phyloP scores from a whole-genome alignment of 2,888 invertebrate species.

The Lepidonotus clava region DNA sequence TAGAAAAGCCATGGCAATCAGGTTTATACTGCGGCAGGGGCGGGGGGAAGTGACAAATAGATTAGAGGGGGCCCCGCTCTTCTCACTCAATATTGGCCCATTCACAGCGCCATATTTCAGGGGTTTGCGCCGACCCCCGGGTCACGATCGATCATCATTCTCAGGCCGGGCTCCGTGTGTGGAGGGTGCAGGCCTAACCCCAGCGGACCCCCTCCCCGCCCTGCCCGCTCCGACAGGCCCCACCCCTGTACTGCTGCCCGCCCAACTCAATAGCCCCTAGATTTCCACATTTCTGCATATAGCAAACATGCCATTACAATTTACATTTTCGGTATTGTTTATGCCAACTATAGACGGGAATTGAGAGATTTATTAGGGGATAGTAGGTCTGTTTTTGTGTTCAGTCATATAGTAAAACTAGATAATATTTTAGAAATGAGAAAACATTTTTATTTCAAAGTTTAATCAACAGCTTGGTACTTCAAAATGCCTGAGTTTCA shows the following conservation, averaged over 20 bases:
- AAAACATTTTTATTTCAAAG: no score
- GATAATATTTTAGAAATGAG: no score
- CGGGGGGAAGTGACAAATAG: slow-evolving; percentile 37
- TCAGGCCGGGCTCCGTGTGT: background rate
- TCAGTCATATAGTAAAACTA: no score
- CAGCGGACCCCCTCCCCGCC: background rate
- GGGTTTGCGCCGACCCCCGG: slow-evolving; percentile 17
- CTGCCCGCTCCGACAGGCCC: background rate
- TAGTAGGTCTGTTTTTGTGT: no score
- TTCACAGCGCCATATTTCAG: slow-evolving; percentile 43
- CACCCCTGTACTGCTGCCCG: background rate
- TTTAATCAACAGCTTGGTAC: no score
- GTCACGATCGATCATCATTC: slow-evolving; percentile 52
- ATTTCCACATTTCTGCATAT: background rate
- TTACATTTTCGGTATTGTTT: no score
- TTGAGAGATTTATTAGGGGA: no score
- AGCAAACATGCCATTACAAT: background rate
- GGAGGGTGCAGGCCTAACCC: background rate
- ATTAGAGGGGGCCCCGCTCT: slow-evolving; percentile 35
- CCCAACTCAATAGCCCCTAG: background rate
- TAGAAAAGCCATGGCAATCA: slow-evolving; percentile 37
- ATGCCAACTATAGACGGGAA: no score
- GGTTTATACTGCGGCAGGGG: background rate
- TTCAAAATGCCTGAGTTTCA: no score
- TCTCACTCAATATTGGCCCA: slow-evolving; percentile 52